Conservation (phyloP, 2,797 vertebrate species). For the Serranus cabrilla region DNA sequence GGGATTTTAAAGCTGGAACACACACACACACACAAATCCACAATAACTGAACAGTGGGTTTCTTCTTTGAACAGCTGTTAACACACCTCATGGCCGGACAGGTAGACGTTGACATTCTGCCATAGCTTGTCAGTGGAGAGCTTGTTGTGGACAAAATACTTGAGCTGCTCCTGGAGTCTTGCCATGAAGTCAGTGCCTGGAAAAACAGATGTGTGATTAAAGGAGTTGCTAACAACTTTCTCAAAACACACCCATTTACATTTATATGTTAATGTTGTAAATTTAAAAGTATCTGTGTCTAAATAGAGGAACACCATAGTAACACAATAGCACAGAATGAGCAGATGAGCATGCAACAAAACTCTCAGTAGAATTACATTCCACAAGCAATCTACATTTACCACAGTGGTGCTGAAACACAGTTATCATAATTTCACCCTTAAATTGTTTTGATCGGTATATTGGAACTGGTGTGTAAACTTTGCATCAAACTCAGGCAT, state of each 20-base stretch:
- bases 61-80: background rate
- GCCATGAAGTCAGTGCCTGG: slow-evolving; percentile 98
- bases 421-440: no score
- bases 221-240: background rate
- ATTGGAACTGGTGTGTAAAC: no score
- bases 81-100: slow-evolving; percentile 97
- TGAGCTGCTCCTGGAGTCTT: slow-evolving; percentile 95
- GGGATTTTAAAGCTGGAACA: fast-evolving
- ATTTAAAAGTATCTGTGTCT: no score
- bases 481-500: no score
- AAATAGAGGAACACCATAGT: no score
- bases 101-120: slow-evolving; percentile 94
- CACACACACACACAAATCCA: background rate
- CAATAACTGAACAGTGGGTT: background rate
- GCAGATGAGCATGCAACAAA: no score
- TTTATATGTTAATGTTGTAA: background rate
- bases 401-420: no score
- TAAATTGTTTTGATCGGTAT: no score
- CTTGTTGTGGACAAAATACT: slow-evolving; percentile 98
- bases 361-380: no score
- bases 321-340: no score
- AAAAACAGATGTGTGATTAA: slow-evolving; percentile 20
- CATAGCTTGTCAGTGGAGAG: slow-evolving; percentile 95
- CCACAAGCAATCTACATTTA: no score
- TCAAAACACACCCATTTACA: background rate